Evolutionary conservation across 1,140 invertebrate genomes (phyloP).

Genomic region (Battus philenor): DNA sequence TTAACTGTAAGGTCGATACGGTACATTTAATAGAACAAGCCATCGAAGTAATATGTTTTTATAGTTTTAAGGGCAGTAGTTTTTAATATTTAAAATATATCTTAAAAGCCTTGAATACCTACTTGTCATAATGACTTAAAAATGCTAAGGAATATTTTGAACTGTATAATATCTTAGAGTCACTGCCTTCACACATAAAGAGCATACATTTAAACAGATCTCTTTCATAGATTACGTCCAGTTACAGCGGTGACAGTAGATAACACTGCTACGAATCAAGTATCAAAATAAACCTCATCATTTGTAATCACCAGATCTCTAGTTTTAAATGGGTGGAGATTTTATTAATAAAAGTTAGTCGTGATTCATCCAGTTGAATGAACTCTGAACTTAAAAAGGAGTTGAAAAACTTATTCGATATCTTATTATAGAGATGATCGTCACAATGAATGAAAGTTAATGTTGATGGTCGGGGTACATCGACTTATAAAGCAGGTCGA

Average conservation of each 20-base stretch:
- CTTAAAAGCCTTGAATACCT: not conserved
- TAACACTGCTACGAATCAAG: slow-evolving; percentile 3
- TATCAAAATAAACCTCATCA: slow-evolving; percentile 29
- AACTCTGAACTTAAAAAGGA: slow-evolving; percentile 34
- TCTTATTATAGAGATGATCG: slow-evolving; percentile 26
- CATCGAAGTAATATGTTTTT: not conserved
- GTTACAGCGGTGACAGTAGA: slow-evolving; percentile 5
- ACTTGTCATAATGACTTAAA: not conserved
- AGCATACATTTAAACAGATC: slow-evolving; percentile 22
- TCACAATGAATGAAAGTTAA: slow-evolving; percentile 42
- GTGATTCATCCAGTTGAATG: slow-evolving; percentile 49
- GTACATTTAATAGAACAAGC: not conserved
- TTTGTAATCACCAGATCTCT: slow-evolving; percentile 18
- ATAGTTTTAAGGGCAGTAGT: not conserved
- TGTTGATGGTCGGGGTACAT: slow-evolving; percentile 26
- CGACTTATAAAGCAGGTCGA: slow-evolving; percentile 26
- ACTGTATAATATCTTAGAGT: slow-evolving; percentile 19
- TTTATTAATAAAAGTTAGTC: slow-evolving; percentile 25
- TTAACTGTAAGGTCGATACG: not conserved
- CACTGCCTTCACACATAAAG: slow-evolving; percentile 26
- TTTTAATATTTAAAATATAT: not conserved
- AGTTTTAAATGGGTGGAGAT: slow-evolving; percentile 14
- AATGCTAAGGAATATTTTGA: slow-evolving; percentile 10
- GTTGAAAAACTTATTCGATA: slow-evolving; percentile 24
- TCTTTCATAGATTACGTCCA: slow-evolving; percentile 11